These are phyloP conservation scores for Drosophila saltans DNA, from an alignment of 1,140 invertebrate species.

Conservation along the genomic window DNA sequence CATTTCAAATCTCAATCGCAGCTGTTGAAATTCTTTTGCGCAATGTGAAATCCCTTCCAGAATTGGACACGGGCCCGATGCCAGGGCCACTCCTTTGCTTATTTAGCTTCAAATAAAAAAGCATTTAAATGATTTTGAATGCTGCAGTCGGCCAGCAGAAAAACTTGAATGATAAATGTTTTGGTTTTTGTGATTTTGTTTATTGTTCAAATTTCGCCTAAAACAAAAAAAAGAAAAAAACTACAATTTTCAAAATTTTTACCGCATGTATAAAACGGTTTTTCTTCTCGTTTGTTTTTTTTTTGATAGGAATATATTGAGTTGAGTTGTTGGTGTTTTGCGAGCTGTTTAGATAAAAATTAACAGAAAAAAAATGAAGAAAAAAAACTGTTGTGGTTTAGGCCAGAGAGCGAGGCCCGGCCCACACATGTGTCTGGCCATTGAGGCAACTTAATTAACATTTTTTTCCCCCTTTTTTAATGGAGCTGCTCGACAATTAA, in stretches of 20 bases:
- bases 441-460: slow-evolving; percentile 77
- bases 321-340: slow-evolving; percentile 62
- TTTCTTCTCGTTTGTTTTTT: slow-evolving; percentile 27
- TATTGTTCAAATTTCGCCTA: slow-evolving; percentile 78
- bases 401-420: slow-evolving; percentile 26
- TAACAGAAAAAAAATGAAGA: no score
- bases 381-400: slow-evolving; percentile 53
- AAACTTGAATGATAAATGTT: slow-evolving; percentile 80
- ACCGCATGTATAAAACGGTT: slow-evolving; percentile 75
- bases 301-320: slow-evolving; percentile 63
- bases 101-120: slow-evolving; percentile 80
- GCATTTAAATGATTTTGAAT: slow-evolving; percentile 71
- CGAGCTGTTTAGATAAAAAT: slow-evolving; percentile 75
- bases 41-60: slow-evolving; percentile 50
- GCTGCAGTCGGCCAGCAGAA: slow-evolving; percentile 28
- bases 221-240: slow-evolving; percentile 42
- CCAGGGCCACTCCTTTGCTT: slow-evolving; percentile 68
- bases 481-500: slow-evolving; percentile 74
- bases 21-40: slow-evolving; percentile 76
- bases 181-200: slow-evolving; percentile 82
- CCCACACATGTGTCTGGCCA: slow-evolving; percentile 52
- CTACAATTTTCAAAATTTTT: slow-evolving; percentile 53
- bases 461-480: slow-evolving; percentile 50
- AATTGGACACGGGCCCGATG: background rate
- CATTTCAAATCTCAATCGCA: slow-evolving; percentile 50